Evolutionary conservation across 1,140 invertebrate species (phyloP).

Genomic region (Heterodera carotae): DNA sequence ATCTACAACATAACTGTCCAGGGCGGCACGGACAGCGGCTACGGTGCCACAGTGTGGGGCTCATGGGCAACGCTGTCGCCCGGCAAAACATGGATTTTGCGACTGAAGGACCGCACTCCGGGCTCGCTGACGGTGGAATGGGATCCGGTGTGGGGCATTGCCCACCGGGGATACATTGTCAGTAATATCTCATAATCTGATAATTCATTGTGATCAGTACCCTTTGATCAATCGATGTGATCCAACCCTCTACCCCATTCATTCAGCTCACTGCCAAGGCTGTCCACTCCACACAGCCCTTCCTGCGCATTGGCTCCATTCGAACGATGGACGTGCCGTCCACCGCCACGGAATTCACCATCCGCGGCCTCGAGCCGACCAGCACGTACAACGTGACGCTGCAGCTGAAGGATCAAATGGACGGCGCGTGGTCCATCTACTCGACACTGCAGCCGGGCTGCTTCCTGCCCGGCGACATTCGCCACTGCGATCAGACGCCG

Average conservation of each 20-base stretch:
- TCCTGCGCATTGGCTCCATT: slow-evolving; percentile 49
- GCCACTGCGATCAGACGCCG: slow-evolving; percentile 61
- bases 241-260: not conserved
- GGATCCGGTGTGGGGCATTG: slow-evolving; percentile 65
- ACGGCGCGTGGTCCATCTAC: slow-evolving; percentile 63
- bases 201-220: too few relatives aligned
- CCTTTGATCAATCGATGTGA: too few relatives aligned
- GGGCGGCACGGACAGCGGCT: slow-evolving; percentile 62
- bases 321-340: slow-evolving; percentile 61
- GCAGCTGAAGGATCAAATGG: slow-evolving; percentile 60
- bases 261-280: slow-evolving; percentile 58
- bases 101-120: slow-evolving; percentile 62
- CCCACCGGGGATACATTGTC: slow-evolving; percentile 61
- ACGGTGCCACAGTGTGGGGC: slow-evolving; percentile 65
- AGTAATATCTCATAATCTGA: too few relatives aligned
- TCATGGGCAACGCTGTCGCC: slow-evolving; percentile 60
- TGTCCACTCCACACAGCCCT: slow-evolving; percentile 57
- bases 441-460: slow-evolving; percentile 65
- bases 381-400: slow-evolving; percentile 66
- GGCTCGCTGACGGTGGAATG: slow-evolving; percentile 63
- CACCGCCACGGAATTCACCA: slow-evolving; percentile 57
- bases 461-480: slow-evolving; percentile 63
- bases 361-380: slow-evolving; percentile 56
- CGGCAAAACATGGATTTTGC: slow-evolving; percentile 59
- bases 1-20: slow-evolving; percentile 65